Base-by-base conservation (phyloP, 1,140 invertebrate genomes). In the Penaeus chinensis region DNA sequence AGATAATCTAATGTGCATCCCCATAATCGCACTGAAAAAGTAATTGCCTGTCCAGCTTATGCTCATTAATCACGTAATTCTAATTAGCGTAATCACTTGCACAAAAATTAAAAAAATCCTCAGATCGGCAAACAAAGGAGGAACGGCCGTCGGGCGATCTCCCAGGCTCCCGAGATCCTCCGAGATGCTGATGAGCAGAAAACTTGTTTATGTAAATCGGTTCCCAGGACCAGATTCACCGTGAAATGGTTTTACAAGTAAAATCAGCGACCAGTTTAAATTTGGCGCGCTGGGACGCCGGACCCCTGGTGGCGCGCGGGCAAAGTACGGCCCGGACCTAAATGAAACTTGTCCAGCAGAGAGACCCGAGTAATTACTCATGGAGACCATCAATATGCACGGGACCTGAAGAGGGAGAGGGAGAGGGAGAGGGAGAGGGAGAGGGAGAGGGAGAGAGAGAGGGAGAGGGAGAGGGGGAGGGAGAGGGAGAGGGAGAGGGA, bases 171-270 rank as follows among this genome's bases (percentile, higher is more conserved):
- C 11, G 71, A 74, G 27, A 27, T 27, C 27, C 71, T 37, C 71
- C 27, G 27, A 74, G 42, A 74, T 32, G 71, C 71, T 74, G 77
- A 79, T 79, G 77, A 79, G 32, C 54, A 60, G 77, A 79, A 79
- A 79, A 79, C 77, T 61, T 79, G 77, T 79, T 79, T 79, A 79
- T 79, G 77, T 79, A 79, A 79, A 79, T 79, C 77, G 54, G 54
- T 47, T n/a, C 42, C 42, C 37, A 61, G 24, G 32, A 61, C 42
- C 77, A 61, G 77, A 79, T 79, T 79, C 54, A 79, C 77, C 77
- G 77, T 79, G 77, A 79, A 79, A 79, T 79, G 54, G 77, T 79
- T 79, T 79, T 79, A 79, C 77, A 79, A 79, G 77, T 79, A 47
- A 79, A 61, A 79, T 79, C 77, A 79, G 77, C 77, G 77, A 47